These are phyloP conservation scores for Eulemur rufifrons DNA, from an alignment of 2,113 vertebrate species.

Conservation along the genomic window DNA sequence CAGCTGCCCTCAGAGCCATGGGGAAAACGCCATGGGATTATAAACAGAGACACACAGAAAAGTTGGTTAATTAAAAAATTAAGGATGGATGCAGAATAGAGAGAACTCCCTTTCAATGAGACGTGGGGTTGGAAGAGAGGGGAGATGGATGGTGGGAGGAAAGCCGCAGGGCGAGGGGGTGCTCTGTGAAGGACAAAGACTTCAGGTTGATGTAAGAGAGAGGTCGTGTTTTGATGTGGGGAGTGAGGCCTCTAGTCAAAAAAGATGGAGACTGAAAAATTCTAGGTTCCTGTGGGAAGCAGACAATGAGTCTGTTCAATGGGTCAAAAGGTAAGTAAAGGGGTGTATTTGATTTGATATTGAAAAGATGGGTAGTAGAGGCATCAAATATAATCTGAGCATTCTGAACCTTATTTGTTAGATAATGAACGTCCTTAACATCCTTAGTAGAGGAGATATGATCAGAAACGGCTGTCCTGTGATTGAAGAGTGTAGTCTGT, in stretches of 20 bases:
- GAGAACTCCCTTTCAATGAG: background rate
- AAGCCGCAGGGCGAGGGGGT: background rate
- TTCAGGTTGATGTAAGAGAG: background rate
- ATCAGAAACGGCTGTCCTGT: background rate
- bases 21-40: conserved; percentile 8
- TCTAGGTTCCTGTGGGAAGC: background rate
- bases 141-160: background rate
- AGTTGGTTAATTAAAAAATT: conserved; percentile 59
- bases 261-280: background rate
- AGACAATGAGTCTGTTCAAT: background rate
- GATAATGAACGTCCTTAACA: background rate
- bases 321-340: background rate
- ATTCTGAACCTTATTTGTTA: background rate
- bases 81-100: conserved; percentile 35
- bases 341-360: background rate
- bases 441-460: background rate
- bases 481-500: background rate
- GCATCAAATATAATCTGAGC: background rate
- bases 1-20: conserved; percentile 32
- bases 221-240: background rate
- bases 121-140: background rate
- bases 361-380: background rate
- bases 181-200: background rate
- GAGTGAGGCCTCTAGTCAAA: background rate
- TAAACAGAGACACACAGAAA: conserved; percentile 42